A percentile compares a stretch with the other conserved stretches of the same genome.
Conservation (phyloP, 1,140 invertebrate genomes). For the Cydia pomonella region DNA sequence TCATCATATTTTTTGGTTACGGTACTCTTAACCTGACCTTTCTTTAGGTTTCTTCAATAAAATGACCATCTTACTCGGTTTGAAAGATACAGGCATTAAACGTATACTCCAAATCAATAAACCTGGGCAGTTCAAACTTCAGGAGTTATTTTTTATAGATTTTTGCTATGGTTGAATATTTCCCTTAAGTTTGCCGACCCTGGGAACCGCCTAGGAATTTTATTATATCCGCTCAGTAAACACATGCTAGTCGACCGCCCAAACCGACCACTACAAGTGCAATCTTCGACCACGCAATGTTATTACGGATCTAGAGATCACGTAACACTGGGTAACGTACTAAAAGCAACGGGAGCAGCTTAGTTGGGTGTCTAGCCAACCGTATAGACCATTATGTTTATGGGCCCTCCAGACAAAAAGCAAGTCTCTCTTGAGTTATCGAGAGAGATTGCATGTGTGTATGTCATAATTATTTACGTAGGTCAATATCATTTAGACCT, state of each 20-base stretch:
- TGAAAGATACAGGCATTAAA: no score
- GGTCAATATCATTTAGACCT: not conserved
- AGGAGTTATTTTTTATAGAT: not conserved
- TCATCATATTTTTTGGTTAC: no score
- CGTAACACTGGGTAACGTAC: not conserved
- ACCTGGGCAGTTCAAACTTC: not conserved
- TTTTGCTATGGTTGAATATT: not conserved
- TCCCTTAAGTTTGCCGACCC: not conserved
- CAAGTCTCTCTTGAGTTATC: not conserved
- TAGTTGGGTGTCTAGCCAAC: slow-evolving; percentile 10
- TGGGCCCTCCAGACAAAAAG: slow-evolving; percentile 11
- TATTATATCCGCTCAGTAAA: not conserved
- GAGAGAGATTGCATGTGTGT: not conserved
- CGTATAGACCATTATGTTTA: slow-evolving; percentile 10
- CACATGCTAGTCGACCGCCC: not conserved
- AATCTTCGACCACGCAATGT: not conserved
- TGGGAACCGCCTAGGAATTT: not conserved
- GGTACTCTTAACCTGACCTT: no score
- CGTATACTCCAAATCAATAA: no score
- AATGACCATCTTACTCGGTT: no score
- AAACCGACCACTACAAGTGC: not conserved
- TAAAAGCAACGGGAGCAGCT: not conserved
- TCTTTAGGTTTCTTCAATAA: no score
- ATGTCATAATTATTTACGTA: not conserved
- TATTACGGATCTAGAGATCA: not conserved